Base-by-base conservation (phyloP, 2,113 vertebrate genomes). In the Ursus arctos region DNA sequence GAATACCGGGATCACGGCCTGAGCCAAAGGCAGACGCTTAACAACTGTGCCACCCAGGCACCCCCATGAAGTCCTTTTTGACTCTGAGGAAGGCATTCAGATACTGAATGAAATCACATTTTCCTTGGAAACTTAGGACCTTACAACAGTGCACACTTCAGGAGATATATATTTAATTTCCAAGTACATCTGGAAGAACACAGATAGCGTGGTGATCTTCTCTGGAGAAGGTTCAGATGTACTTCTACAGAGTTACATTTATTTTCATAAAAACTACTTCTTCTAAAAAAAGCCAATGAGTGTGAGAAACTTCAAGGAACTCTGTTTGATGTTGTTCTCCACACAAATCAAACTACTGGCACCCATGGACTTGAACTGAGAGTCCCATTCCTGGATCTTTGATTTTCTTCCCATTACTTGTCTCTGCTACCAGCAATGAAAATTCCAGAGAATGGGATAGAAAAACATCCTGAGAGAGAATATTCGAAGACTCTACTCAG, bases 341-440 rank as follows among this genome's bases (percentile, higher is more conserved):
- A 99, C 51, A 99, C 99, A 0, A 99, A 99, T 96, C 99, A 99
- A 83, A 99, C 99, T 96, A 99, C 99, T 6, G 99, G 99, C 90
- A 99, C 99, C 74, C 99, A 99, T 0, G 99, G 99, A 19, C 99
- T 99, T 98, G 99, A 99, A 98, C 98, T 99, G 51, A 98, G 99
- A 97, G 99, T 99, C 91, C 99, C 99, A 22, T 99, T 99, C 98
- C 98, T 99, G 99, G 99, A 99, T 98, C 99, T 99, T 97, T 98
- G 99, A 1, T 99, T 99, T 95, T 99, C 99, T 49, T 98, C 99
- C 0, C 99, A 99, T 95, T 99, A 99, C 96, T 99, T 99, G 2
- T 99, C 99, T 91, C 97, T 99, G 63, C 99, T 99, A 55, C 98
- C 99, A 88, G 99, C 99, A 59, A 98, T 99, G 97, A 99, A 99